These are phyloP conservation scores for Dermatemys mawii DNA, from an alignment of 2,113 vertebrate genomes.

Conservation along the genomic window DNA sequence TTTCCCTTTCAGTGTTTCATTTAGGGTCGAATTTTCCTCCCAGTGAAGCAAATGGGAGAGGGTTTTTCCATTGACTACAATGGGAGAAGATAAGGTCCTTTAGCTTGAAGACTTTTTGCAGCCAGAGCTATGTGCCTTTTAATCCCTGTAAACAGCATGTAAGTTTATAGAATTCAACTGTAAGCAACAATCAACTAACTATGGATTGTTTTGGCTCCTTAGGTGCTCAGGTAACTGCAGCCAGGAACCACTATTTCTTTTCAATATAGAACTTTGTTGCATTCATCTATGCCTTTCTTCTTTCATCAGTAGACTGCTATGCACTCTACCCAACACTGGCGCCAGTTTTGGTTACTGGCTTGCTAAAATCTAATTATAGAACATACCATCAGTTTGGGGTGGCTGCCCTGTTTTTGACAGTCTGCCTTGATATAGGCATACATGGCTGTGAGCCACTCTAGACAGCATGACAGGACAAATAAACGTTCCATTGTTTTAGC, in stretches of 20 bases:
- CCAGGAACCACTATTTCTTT: background rate
- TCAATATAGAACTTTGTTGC: background rate
- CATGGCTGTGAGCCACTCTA: too few relatives aligned
- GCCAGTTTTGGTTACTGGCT: too few relatives aligned
- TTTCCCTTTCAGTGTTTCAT: background rate
- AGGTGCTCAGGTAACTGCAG: background rate
- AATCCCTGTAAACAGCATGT: background rate
- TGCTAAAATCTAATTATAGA: too few relatives aligned
- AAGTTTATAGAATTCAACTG: background rate
- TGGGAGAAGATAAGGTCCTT: background rate
- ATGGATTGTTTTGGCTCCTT: background rate
- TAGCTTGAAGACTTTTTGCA: background rate
- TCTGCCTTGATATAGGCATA: too few relatives aligned
- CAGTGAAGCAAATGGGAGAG: background rate
- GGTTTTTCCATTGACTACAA: background rate
- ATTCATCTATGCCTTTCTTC: background rate
- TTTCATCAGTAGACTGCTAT: background rate
- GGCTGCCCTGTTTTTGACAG: too few relatives aligned
- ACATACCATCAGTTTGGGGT: too few relatives aligned
- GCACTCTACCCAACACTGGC: accelerated
- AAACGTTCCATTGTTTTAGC: too few relatives aligned
- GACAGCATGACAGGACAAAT: too few relatives aligned
- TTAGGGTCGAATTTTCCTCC: background rate
- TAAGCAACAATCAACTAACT: background rate
- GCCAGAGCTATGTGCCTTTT: background rate